Evolutionary conservation across 1,140 invertebrate genomes (phyloP).

Genomic region (Psilanteris sp.): DNA sequence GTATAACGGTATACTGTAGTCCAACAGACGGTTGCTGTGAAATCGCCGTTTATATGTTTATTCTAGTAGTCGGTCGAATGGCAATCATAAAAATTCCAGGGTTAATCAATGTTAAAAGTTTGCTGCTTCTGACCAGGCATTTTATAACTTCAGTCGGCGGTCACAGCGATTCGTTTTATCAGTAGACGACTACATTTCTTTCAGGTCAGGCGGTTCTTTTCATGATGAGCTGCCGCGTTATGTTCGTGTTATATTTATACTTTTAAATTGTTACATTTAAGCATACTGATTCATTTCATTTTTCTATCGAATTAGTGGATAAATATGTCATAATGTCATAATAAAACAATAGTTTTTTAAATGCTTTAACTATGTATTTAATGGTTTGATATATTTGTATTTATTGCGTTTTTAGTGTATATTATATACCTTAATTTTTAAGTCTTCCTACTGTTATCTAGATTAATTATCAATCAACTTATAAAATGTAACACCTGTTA

Average conservation of each 20-base stretch:
- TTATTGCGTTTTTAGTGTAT: too few relatives aligned
- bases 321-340: too few relatives aligned
- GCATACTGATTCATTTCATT: constrained; percentile 22
- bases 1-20: constrained; percentile 14
- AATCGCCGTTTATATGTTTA: constrained; percentile 42
- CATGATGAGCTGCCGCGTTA: constrained; percentile 38
- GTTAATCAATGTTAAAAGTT: constrained; percentile 73
- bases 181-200: constrained; percentile 47
- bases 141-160: constrained; percentile 66
- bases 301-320: too few relatives aligned
- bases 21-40: constrained; percentile 10
- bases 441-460: too few relatives aligned
- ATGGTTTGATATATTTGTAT: too few relatives aligned
- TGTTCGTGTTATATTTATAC: constrained; percentile 42
- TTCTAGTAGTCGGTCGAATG: constrained; percentile 60
- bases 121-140: constrained; percentile 55
- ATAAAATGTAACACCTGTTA: too few relatives aligned
- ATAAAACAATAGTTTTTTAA: too few relatives aligned
- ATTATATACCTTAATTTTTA: too few relatives aligned
- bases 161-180: constrained; percentile 57
- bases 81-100: constrained; percentile 73
- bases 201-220: constrained; percentile 36
- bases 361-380: too few relatives aligned
- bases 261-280: constrained; percentile 26
- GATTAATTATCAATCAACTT: too few relatives aligned